Base-by-base conservation (phyloP, 2,888 invertebrate species). In the Ophraella communa region DNA sequence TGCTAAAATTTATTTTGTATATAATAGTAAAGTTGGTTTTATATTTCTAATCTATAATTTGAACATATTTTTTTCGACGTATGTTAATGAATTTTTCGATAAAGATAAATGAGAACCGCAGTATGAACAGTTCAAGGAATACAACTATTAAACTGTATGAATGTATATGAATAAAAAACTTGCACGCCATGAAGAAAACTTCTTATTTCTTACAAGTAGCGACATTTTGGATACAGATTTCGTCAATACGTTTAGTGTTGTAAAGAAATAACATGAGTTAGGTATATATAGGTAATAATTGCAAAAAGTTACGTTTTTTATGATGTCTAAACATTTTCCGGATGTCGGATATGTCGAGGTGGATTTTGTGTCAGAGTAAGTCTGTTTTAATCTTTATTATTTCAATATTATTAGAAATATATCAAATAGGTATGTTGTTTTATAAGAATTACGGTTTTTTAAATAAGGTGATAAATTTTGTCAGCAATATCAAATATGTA, bases 171-270 rank as follows among this genome's bases (percentile, higher is more conserved):
- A 14, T 24, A 57, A 59, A 49, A 60, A 60, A 60, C 60, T 60
- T 24, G 60, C 52, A 52, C 44, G 51, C 52, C 60, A 47, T 53
- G 60, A 60, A 44, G 49, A 51, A 27, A 60, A 52, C 30, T 44
- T 21, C 35, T 24, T 44, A 20, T 44, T 20, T 57, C 49, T 49
- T 49, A 44, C 23, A 42, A 30, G 17, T 30, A 17, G 33, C 44
- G 30, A 60, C 35, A 52, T 42, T 42, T 23, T 23, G 20, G 21
- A n/a, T 52, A 24, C 21, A 20, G 11, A 45, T 45, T 58, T 51
- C 58, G 23, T 24, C 51, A 51, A 58, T 51, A 51, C 49, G 39
- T 51, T 20, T 49, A 35, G 14, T 49, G 8, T 4, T 49, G 58
- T 21, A 14, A 45, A 56, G 24, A 27, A 45, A 30, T 33, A 27